Evolutionary conservation across 2,888 invertebrate genomes (phyloP).

Genomic region (Caenorhabditis angaria): DNA sequence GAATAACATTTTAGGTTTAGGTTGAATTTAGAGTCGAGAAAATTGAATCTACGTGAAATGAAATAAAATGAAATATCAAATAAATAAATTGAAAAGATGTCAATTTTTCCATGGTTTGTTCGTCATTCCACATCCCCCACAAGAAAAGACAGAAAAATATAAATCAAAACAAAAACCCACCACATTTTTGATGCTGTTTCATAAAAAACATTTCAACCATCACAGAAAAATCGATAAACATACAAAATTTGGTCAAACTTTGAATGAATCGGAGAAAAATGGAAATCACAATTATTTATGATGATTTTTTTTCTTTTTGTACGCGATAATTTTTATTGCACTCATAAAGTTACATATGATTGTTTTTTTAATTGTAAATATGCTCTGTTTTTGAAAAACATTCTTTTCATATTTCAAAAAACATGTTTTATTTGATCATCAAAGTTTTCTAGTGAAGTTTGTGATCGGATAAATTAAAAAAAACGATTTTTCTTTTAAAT

Average conservation of each 20-base stretch:
- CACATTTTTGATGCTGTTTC: neutral
- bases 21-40: too few relatives aligned
- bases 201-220: neutral
- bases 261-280: neutral
- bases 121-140: neutral
- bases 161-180: slow-evolving; percentile 2
- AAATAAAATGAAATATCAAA: too few relatives aligned
- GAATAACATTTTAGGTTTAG: too few relatives aligned
- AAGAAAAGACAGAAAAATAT: neutral
- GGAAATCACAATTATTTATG: neutral
- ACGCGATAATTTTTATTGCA: slow-evolving; percentile 1
- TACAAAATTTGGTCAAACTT: neutral
- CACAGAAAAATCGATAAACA: neutral
- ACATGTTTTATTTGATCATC: too few relatives aligned
- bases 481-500: too few relatives aligned
- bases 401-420: too few relatives aligned
- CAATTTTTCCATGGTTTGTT: too few relatives aligned
- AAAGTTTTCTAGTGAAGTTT: too few relatives aligned
- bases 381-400: neutral
- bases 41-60: too few relatives aligned
- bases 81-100: too few relatives aligned
- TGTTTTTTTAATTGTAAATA: neutral
- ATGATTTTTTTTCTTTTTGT: neutral
- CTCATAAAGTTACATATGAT: slow-evolving; percentile 4
- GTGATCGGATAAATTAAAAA: too few relatives aligned